These are phyloP conservation scores for Pentalonia nigronervosa DNA, from an alignment of 1,140 invertebrate species.

Conservation along the genomic window DNA sequence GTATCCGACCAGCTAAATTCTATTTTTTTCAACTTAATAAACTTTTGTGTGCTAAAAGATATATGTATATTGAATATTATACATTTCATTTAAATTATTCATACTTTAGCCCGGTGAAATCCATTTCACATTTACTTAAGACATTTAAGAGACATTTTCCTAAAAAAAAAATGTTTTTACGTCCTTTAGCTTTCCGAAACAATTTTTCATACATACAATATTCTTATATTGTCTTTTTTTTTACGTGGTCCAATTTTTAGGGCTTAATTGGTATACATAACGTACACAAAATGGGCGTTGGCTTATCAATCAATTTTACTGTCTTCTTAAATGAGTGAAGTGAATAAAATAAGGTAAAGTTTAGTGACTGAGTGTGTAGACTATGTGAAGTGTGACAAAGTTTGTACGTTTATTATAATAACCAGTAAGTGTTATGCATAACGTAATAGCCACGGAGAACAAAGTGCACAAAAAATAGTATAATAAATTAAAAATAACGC, in stretches of 20 bases:
- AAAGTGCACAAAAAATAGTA: not conserved
- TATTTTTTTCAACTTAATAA: not conserved
- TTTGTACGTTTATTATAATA: constrained; percentile 13
- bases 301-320: constrained; percentile 47
- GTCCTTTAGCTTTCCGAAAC: not conserved
- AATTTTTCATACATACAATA: not conserved
- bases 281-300: not conserved
- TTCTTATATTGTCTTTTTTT: too few relatives aligned
- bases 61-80: not conserved
- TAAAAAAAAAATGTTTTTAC: not conserved
- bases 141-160: not conserved
- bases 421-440: constrained; percentile 6
- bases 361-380: not conserved
- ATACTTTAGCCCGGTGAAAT: not conserved
- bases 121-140: not conserved
- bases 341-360: not conserved
- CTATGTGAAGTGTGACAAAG: not conserved
- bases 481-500: not conserved
- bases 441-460: not conserved
- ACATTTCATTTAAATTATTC: not conserved
- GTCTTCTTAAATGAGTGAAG: not conserved
- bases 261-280: not conserved
- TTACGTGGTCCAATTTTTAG: not conserved
- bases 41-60: not conserved
- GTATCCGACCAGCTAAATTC: not conserved